These are phyloP conservation scores for Mesembrinibis cayennensis DNA, from an alignment of 2,113 vertebrate species.

Conservation along the genomic window DNA sequence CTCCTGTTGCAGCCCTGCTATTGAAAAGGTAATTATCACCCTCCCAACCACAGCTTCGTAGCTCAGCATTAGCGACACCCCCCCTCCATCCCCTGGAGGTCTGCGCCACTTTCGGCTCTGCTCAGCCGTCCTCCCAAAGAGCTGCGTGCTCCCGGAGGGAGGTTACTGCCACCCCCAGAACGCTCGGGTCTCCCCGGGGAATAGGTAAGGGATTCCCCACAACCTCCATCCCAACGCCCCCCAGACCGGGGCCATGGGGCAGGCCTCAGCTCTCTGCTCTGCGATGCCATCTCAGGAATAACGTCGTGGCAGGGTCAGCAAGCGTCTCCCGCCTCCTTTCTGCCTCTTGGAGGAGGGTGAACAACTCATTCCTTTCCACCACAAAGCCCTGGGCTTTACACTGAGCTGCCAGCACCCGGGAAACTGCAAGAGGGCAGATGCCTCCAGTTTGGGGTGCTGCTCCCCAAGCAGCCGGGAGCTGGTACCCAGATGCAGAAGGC, in stretches of 20 bases:
- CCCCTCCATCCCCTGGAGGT: neutral
- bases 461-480: neutral
- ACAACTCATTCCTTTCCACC: neutral
- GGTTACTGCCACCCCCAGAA: neutral
- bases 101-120: neutral
- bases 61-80: neutral
- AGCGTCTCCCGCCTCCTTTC: neutral
- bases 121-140: neutral
- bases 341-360: neutral
- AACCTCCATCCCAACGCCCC: neutral
- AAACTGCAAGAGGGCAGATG: neutral
- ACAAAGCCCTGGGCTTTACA: neutral
- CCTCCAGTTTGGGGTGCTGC: neutral
- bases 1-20: neutral
- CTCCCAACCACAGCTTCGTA: neutral
- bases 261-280: neutral
- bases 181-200: neutral
- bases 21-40: neutral
- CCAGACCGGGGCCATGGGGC: neutral
- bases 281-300: neutral
- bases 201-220: neutral
- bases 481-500: neutral
- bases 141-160: neutral
- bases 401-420: neutral
- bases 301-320: accelerated